These are phyloP conservation scores for Aplysina aerophoba DNA, from an alignment of 37 sponge, comb jelly and placozoan genomes.

Conservation along the genomic window DNA sequence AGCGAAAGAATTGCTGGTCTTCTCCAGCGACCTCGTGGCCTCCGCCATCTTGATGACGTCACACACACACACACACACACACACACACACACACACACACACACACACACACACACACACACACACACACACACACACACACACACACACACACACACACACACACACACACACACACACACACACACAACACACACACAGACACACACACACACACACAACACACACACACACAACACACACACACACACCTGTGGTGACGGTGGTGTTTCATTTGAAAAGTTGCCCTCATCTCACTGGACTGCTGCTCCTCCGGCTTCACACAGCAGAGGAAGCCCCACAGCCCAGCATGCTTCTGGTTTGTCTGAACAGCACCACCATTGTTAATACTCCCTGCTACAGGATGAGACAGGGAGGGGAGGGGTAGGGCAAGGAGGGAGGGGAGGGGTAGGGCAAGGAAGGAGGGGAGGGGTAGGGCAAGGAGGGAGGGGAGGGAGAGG, in stretches of 20 bases:
- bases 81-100: too few relatives aligned
- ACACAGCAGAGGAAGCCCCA: constrained; percentile 24
- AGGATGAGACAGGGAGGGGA: not conserved
- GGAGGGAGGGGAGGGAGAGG: not conserved
- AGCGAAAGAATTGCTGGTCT: too few relatives aligned
- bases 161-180: too few relatives aligned
- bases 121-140: too few relatives aligned
- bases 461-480: not conserved
- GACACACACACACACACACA: not conserved
- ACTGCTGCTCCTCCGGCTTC: not conserved
- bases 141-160: not conserved
- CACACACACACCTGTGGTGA: constrained; percentile 62
- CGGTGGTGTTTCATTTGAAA: constrained; percentile 61
- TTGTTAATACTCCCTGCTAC: not conserved
- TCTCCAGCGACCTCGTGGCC: too few relatives aligned
- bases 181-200: not conserved
- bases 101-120: too few relatives aligned
- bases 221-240: too few relatives aligned
- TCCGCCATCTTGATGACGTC: too few relatives aligned
- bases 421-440: not conserved
- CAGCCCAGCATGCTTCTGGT: constrained; percentile 14
- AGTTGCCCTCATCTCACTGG: constrained; percentile 37
- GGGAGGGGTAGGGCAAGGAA: not conserved
- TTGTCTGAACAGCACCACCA: not conserved
- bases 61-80: too few relatives aligned